Base-by-base conservation (phyloP, 2,797 vertebrate species). In the Chaunax sp. region DNA sequence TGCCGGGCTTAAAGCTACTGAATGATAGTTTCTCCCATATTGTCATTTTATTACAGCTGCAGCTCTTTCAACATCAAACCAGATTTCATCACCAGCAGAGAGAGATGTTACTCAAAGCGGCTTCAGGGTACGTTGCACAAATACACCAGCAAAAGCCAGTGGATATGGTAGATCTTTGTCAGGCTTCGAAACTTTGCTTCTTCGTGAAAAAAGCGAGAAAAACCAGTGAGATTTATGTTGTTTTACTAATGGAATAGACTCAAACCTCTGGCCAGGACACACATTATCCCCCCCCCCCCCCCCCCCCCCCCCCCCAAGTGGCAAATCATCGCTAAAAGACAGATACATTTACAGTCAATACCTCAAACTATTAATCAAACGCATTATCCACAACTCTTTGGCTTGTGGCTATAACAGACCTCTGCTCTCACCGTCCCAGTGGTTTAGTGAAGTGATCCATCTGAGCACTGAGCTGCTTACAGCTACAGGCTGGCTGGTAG, bases 401-500 rank as follows among this genome's bases (percentile, higher is more conserved):
- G 45, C 41, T 14, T 33, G 25, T 13, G 0, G 57, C 41, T 28
- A n/a, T n/a, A n/a, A n/a, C n/a, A n/a, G 55, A 4, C 10, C 19
- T 59, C 20, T 3, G 41, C 63, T 59, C 49, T 20, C 52, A 3
- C 28, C 1, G 56, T 10, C 26, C 1, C 35, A 47, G 43, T 30
- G 5, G 9, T 26, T 67, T 30, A 49, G 59, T 37, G 64, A 45
- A 14, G 15, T 41, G 67, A 67, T 63, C 64, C 64, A 64, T 78
- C 58, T 56, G 67, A 62, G 69, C 81, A 72, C 23, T 60, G 75
- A 80, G 56, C 78, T 44, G 77, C 12, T 38, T 4, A 44, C 66
- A 49, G 41, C 26, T 7, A 19, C 35, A 4, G 46, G 4, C 38
- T 69, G 71, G 63, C 44, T 1, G 10, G 11, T 5, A 3, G 70